Percentiles rank a stretch among this genome's conserved stretches.
Conservation (phyloP, 2,888 invertebrate genomes). For the Dascillus cervinus region DNA sequence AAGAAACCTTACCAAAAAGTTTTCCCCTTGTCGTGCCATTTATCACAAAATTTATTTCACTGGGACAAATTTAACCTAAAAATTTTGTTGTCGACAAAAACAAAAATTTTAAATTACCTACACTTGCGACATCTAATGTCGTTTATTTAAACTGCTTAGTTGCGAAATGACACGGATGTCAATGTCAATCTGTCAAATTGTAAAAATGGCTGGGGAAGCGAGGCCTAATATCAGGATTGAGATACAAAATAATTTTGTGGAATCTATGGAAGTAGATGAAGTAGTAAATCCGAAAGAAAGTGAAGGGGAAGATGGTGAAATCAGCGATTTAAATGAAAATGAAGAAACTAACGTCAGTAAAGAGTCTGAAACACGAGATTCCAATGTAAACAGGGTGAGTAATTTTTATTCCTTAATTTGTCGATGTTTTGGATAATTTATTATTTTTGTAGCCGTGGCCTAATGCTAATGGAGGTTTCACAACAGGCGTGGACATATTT, state of each 20-base stretch:
- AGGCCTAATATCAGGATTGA: slow-evolving; percentile 42
- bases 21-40: slow-evolving; percentile 4
- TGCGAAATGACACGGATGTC: too few species aligned
- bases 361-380: background rate
- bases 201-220: slow-evolving; percentile 19
- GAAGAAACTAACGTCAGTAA: slow-evolving; percentile 10
- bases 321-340: slow-evolving; percentile 31
- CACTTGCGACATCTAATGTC: too few species aligned
- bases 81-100: too few species aligned
- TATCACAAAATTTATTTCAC: too few species aligned
- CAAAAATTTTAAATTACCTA: too few species aligned
- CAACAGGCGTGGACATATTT: slow-evolving; percentile 46
- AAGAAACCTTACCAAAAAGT: slow-evolving; percentile 6
- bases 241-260: slow-evolving; percentile 41
- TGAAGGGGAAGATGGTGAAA: slow-evolving; percentile 41
- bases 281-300: slow-evolving; percentile 19
- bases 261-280: slow-evolving; percentile 46
- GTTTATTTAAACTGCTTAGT: too few species aligned
- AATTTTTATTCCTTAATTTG: background rate
- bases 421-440: slow-evolving; percentile 3
- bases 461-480: slow-evolving; percentile 39
- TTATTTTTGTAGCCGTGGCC: slow-evolving; percentile 24
- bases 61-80: too few species aligned
- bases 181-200: too few species aligned
- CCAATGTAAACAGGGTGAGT: background rate